Conservation (phyloP, 2,888 invertebrate species). For the Sinotaia quadrata region DNA sequence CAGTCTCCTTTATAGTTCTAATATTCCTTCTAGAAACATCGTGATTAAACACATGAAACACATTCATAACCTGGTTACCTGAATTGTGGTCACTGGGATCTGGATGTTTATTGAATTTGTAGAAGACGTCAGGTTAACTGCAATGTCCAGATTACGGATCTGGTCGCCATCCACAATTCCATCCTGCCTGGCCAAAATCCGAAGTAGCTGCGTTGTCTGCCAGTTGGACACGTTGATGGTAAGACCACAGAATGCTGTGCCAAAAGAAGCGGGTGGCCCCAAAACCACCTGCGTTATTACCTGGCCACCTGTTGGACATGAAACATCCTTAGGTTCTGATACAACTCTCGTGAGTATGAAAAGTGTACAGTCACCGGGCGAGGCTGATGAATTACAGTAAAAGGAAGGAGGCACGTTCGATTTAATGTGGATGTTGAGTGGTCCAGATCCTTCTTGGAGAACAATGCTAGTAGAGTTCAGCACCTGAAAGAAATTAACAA, state of each 20-base stretch:
- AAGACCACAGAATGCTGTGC: conserved; percentile 39
- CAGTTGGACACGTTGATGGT: conserved; percentile 42
- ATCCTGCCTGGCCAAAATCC: conserved; percentile 47
- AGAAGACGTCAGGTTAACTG: conserved; percentile 18
- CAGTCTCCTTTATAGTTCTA: too few species aligned
- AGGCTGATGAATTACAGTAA: conserved; percentile 35
- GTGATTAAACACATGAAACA: too few species aligned
- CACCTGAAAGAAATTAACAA: too few species aligned
- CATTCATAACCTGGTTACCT: too few species aligned
- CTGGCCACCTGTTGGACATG: conserved; percentile 32
- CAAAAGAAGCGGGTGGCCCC: conserved; percentile 22
- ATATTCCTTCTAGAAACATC: too few species aligned
- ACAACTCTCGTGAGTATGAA: conserved; percentile 25
- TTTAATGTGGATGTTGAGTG: conserved; percentile 9
- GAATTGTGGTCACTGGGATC: not conserved
- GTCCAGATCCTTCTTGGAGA: conserved; percentile 15
- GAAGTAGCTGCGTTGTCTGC: conserved; percentile 32
- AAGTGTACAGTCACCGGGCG: conserved; percentile 34
- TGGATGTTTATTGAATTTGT: not conserved
- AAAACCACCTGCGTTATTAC: conserved; percentile 41
- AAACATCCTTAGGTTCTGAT: conserved; percentile 19
- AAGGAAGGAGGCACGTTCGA: conserved; percentile 46
- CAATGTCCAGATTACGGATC: conserved; percentile 31
- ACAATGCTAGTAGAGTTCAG: not conserved
- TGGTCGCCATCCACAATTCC: conserved; percentile 42